Base-by-base conservation (phyloP, 2,888 invertebrate genomes). In the Ceraclea dissimilis region DNA sequence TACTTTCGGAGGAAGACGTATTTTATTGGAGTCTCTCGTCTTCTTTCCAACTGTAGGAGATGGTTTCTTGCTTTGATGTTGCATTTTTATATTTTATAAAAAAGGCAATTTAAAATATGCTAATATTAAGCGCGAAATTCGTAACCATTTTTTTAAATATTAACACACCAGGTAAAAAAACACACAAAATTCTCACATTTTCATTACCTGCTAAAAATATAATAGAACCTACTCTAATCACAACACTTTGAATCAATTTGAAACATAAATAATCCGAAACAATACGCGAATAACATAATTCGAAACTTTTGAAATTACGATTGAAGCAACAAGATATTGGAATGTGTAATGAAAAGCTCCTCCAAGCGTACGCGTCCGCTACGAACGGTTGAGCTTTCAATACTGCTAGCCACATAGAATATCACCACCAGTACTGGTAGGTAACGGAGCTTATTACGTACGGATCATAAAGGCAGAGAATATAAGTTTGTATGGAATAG, bases 11-110 rank as follows among this genome's bases (percentile, higher is more conserved):
- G 75, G 75, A 49, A 77, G 72, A 57, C 71, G 70, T 52, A 71
- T 70, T 60, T 74, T 75, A 62, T 76, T 75, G 54, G 75, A 76
- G 26, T 76, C 71, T 58, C 76, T 72, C 19, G 76, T 75, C 61
- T 73, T 75, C 49, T 76, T 71, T 10, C 76, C 74, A 13, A 77
- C 75, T 21, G 76, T 77, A 17, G 77, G 77, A 46, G 78, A 77
- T n/a, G 76, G 70, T 34, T 74, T 71, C 64, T 75, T 76, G 61
- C 70, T 73, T 58, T 67, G 57, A 43, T 61, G 60, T 34, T 60
- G 59, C 55, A 60, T 57, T 18, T 49, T 58, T 17, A 5, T 43
- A 17, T 43, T 13, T 43, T 43, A 43, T 43, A 13, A 33, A 33
- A 33, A n/a, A n/a, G n/a, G n/a, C n/a, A n/a, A n/a, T n/a, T n/a